Conservation (phyloP, 2,888 invertebrate species). For the Himalopsyche japonica region DNA sequence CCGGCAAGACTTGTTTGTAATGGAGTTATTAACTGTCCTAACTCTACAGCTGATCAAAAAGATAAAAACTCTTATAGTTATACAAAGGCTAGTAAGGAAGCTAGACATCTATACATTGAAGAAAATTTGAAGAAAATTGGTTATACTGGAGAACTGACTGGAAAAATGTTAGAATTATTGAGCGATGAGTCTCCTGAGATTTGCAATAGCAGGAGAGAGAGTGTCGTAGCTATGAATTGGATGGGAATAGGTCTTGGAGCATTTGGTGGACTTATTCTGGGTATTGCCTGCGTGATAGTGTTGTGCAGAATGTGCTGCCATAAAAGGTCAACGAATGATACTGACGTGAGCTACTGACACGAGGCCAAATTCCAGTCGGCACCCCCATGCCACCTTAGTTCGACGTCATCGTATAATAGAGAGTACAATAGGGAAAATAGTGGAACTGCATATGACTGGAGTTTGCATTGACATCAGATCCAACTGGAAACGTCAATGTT, state of each 20-base stretch:
- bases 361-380: slow-evolving; percentile 57
- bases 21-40: slow-evolving; percentile 86
- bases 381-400: slow-evolving; percentile 26
- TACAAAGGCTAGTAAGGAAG: slow-evolving; percentile 44
- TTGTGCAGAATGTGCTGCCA: slow-evolving; percentile 67
- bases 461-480: slow-evolving; percentile 54
- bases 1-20: slow-evolving; percentile 84
- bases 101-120: slow-evolving; percentile 62
- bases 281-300: slow-evolving; percentile 60
- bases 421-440: slow-evolving; percentile 48
- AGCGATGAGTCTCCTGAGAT: slow-evolving; percentile 80
- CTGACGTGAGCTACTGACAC: slow-evolving; percentile 66
- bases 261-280: slow-evolving; percentile 61
- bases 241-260: slow-evolving; percentile 66
- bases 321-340: slow-evolving; percentile 62
- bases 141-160: slow-evolving; percentile 56
- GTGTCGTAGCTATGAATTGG: slow-evolving; percentile 59
- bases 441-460: slow-evolving; percentile 56
- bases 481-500: neutral
- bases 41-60: slow-evolving; percentile 62
- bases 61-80: slow-evolving; percentile 49
- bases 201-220: slow-evolving; percentile 60
- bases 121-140: slow-evolving; percentile 65
- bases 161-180: slow-evolving; percentile 56
- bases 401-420: slow-evolving; percentile 39